These are phyloP conservation scores for Boloria euphrosyne DNA, from an alignment of 2,888 invertebrate species.

Conservation along the genomic window DNA sequence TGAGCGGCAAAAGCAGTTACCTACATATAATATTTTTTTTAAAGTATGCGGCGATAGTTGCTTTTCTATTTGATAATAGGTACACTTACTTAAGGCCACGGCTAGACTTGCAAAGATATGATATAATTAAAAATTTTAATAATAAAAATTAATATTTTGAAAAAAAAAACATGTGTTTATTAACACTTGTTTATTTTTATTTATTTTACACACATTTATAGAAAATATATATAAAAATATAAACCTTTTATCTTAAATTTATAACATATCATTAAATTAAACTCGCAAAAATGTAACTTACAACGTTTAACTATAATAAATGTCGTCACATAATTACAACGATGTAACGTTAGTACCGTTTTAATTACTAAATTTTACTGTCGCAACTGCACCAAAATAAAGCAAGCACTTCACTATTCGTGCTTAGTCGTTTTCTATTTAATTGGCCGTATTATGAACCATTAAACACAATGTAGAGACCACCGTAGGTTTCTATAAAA, in stretches of 20 bases:
- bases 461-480: conserved; percentile 80
- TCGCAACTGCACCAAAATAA: conserved; percentile 41
- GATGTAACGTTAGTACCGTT: conserved; percentile 36
- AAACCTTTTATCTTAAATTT: not conserved
- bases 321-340: conserved; percentile 31
- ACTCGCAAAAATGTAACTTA: conserved; percentile 15
- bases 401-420: conserved; percentile 47
- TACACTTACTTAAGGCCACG: no score
- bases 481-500: conserved; percentile 71
- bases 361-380: conserved; percentile 43
- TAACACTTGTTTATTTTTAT: no score
- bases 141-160: no score
- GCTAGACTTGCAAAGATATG: no score
- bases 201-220: no score
- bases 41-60: no score
- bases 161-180: no score
- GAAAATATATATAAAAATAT: not conserved
- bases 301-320: conserved; percentile 21
- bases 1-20: no score
- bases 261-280: conserved; percentile 1
- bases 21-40: no score
- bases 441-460: conserved; percentile 74
- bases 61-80: no score
- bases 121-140: no score
- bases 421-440: conserved; percentile 61